Conservation (phyloP, 2,113 vertebrate species). For the Monarcha castaneiventris region DNA sequence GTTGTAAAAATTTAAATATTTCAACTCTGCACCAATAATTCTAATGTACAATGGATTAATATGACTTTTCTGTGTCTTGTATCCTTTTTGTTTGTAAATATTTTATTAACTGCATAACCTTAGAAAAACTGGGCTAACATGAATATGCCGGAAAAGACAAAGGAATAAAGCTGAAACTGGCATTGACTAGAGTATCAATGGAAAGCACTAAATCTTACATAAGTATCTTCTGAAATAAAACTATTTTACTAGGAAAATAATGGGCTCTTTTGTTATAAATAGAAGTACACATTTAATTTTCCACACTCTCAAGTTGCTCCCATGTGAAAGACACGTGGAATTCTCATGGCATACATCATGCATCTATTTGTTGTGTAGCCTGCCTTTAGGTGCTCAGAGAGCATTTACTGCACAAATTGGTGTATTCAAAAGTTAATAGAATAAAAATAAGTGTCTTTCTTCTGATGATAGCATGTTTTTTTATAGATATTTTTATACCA, state of each 20-base stretch:
- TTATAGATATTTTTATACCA: background rate
- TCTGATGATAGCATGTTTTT: background rate
- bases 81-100: background rate
- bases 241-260: background rate
- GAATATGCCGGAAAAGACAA: background rate
- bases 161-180: background rate
- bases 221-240: background rate
- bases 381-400: background rate
- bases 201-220: background rate
- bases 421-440: background rate
- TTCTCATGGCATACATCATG: no score
- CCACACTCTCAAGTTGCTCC: background rate
- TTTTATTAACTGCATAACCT: background rate
- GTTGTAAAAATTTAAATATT: background rate
- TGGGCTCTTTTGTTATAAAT: background rate
- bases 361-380: background rate
- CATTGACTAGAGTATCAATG: background rate
- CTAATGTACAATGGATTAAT: background rate
- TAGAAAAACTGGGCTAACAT: background rate
- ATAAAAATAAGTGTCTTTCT: background rate
- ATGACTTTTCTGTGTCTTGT: background rate
- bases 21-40: background rate
- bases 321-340: background rate
- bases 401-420: background rate
- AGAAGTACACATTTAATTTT: background rate